Percentiles rank a stretch among this genome's conserved stretches.
These are phyloP conservation scores for Anisognathus igniventris DNA, from an alignment of 2,797 vertebrate species.

Conservation along the genomic window DNA sequence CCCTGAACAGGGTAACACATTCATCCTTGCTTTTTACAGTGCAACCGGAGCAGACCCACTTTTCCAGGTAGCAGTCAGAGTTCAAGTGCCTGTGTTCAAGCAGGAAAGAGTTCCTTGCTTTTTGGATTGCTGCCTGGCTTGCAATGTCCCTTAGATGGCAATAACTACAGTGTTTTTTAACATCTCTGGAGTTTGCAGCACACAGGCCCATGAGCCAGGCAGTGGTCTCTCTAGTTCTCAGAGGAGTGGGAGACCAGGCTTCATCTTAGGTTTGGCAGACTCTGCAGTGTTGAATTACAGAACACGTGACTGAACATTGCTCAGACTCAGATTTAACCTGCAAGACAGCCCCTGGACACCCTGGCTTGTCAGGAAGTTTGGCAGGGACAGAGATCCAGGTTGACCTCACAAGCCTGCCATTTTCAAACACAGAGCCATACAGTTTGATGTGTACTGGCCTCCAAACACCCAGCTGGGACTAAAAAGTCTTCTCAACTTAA, in stretches of 20 bases:
- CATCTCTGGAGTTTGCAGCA: background rate
- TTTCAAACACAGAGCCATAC: background rate
- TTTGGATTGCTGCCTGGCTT: background rate
- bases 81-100: background rate
- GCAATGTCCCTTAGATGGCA: background rate
- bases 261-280: background rate
- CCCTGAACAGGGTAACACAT: too few species aligned
- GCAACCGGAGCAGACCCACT: background rate
- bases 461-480: background rate
- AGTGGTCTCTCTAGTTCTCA: background rate
- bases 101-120: background rate
- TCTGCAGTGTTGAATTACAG: background rate
- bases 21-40: background rate
- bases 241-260: background rate
- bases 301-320: background rate
- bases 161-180: background rate
- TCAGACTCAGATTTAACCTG: background rate
- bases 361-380: background rate
- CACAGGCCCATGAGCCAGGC: background rate
- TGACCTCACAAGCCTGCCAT: background rate
- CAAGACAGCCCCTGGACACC: background rate
- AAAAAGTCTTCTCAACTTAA: background rate
- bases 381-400: background rate
- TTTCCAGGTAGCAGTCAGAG: background rate
- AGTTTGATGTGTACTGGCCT: background rate